Evolutionary conservation across 2,888 invertebrate genomes (phyloP), one percentile per base, ranked within the genome.

Genomic region (Melipona beecheii): DNA sequence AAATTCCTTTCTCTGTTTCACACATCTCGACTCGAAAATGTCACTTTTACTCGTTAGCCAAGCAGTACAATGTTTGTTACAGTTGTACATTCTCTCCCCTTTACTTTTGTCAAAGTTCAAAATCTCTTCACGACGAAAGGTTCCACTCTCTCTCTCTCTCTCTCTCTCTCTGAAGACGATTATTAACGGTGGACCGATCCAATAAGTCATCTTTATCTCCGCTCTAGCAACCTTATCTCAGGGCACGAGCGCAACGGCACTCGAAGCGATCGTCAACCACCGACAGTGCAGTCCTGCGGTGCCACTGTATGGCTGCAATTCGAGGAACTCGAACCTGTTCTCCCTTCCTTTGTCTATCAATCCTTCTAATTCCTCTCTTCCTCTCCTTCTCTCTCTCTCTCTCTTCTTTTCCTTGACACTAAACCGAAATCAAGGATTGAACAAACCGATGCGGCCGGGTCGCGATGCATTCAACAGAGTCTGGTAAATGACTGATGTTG

Each of bases 401-500:
- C 31, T 2, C 56, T 62, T 19, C 70, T 50, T 5, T 60, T 60
- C 19, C 27, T 31, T 24, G 9, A 4, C 21, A 21, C 27, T 19
- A 27, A 62, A 19, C 36, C 36, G 17, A 21, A 36, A 74, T 60
- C 81, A 60, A 70, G 50, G 65, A 64, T 66, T 27, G 31, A 52
- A 68, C 70, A 65, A 49, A 58, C 71, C 21, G 31, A 27, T 52
- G 36, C 36, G 49, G 19, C n/a, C 5, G 50, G 21, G 50, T 77
- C 78, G 65, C 70, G 36, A 50, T 27, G 81, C 52, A 65, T 77
- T 75, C 52, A 64, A 64, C 70, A 64, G 31, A 24, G 64, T 69
- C 36, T 24, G 24, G 60, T 70, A 83, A 84, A 86, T 78, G 83
- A 77, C 5, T 11, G 68, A 73, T 73, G 79, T 49, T 19, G 62